Evolutionary conservation across 2,113 vertebrate species (phyloP).

Genomic region (Oreochromis niloticus): DNA sequence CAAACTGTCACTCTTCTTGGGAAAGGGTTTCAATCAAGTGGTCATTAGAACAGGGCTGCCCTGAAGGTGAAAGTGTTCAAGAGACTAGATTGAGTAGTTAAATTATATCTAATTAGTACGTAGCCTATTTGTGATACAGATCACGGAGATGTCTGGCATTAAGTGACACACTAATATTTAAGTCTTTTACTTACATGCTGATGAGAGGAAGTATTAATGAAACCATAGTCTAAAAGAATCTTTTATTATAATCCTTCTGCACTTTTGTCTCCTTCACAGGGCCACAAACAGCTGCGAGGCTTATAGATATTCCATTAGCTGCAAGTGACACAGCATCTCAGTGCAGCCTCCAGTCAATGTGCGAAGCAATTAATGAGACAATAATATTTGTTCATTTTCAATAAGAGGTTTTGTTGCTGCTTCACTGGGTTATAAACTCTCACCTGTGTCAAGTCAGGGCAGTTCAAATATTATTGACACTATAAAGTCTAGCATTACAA

Average conservation of each 20-base stretch:
- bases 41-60: not conserved
- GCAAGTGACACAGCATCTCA: constrained; percentile 20
- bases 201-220: not conserved
- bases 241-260: not conserved
- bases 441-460: not conserved
- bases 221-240: not conserved
- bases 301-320: constrained; percentile 11
- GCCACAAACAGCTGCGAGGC: not conserved
- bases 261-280: not conserved
- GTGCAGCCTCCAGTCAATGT: constrained; percentile 7
- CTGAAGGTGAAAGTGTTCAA: not conserved
- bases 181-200: not conserved
- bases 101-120: not conserved
- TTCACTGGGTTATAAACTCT: not conserved
- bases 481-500: not conserved
- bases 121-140: not conserved
- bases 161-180: not conserved
- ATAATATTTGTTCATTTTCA: not conserved
- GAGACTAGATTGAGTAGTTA: not conserved
- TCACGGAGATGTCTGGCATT: not conserved
- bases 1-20: not conserved
- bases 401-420: not conserved
- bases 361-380: not conserved
- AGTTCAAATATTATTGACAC: not conserved
- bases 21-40: not conserved